phyloP scores from a whole-genome alignment of 2,113 vertebrate genomes.

The Henicopernis longicauda region DNA sequence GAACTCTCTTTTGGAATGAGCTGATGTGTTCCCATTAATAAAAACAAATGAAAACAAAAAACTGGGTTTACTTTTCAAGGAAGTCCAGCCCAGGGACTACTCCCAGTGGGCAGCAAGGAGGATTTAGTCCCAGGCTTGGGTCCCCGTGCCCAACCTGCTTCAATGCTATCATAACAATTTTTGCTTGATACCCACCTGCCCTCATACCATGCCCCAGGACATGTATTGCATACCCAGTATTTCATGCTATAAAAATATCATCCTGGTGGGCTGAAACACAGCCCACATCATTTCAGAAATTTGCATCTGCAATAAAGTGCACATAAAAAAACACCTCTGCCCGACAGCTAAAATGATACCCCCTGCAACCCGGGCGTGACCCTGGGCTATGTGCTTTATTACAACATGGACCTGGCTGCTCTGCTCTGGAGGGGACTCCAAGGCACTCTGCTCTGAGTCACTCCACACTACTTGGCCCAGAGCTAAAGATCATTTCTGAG shows the following conservation, averaged over 20 bases:
- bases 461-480: background rate
- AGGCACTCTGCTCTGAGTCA: background rate
- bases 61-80: background rate
- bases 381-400: background rate
- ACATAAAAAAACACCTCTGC: accelerated
- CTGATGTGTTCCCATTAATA: background rate
- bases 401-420: accelerated
- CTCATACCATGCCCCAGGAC: background rate
- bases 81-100: background rate
- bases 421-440: background rate
- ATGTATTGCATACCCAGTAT: too few relatives aligned
- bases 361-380: accelerated
- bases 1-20: background rate
- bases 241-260: background rate
- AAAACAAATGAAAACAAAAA: background rate
- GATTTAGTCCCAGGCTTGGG: background rate
- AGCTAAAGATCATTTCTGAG: background rate
- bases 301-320: background rate
- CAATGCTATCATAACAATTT: accelerated
- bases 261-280: background rate
- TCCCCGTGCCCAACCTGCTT: background rate
- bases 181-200: background rate
- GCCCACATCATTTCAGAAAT: background rate
- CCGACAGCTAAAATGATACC: background rate
- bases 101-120: background rate